A percentile compares a stretch with the other conserved stretches of the same genome.
These are phyloP conservation scores for Enteromius viviparus DNA, from an alignment of 2,797 vertebrate genomes.

Conservation along the genomic window DNA sequence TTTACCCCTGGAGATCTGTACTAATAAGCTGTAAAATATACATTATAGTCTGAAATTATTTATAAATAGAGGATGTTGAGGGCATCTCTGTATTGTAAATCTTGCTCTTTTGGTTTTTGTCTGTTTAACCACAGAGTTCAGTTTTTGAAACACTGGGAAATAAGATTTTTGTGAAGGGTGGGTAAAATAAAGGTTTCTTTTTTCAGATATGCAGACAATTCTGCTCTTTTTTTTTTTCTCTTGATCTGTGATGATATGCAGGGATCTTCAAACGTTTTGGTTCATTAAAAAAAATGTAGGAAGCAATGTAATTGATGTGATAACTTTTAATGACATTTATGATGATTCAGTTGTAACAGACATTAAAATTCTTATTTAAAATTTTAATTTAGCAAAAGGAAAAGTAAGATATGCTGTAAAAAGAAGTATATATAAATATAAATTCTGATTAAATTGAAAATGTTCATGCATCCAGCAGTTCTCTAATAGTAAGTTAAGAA, in stretches of 20 bases:
- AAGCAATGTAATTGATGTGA: background rate
- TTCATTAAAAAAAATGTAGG: background rate
- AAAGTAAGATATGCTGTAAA: background rate
- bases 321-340: background rate
- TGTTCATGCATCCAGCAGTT: background rate
- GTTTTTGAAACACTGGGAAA: constrained; percentile 41
- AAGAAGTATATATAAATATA: background rate
- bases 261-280: background rate
- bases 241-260: background rate
- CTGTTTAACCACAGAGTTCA: constrained; percentile 21
- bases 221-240: background rate
- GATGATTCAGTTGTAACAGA: background rate
- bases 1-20: background rate
- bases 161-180: constrained; percentile 50
- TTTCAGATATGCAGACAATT: constrained; percentile 21
- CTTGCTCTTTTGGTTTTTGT: background rate
- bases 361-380: too few species aligned
- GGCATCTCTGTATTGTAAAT: constrained; percentile 29
- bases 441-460: background rate
- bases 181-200: constrained; percentile 40
- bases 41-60: constrained; percentile 16
- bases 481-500: background rate
- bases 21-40: constrained; percentile 25
- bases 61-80: constrained; percentile 9
- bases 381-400: background rate